These are phyloP conservation scores for Synergus japonicus DNA, from an alignment of 2,888 invertebrate species.

Conservation along the genomic window DNA sequence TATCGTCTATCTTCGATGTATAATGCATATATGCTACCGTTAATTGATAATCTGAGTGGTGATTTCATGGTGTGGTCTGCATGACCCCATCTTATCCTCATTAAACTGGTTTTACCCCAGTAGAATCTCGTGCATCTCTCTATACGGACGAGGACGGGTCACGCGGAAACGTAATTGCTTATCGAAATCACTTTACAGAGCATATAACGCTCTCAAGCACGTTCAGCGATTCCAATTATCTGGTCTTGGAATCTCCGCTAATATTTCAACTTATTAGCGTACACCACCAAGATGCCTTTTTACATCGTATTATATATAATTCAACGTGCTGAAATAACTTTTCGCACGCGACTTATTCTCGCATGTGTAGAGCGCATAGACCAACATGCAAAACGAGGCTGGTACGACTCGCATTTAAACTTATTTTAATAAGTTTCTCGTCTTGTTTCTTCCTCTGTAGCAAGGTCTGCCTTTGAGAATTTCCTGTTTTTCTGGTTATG, in stretches of 20 bases:
- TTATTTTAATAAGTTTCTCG: slow-evolving; percentile 15
- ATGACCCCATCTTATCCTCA: slow-evolving; percentile 23
- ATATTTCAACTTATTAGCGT: slow-evolving; percentile 36
- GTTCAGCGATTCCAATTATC: slow-evolving; percentile 34
- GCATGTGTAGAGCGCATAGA: slow-evolving; percentile 1
- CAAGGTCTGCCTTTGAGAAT: not conserved
- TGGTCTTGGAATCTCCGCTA: slow-evolving; percentile 20
- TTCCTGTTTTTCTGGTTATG: slow-evolving; percentile 1
- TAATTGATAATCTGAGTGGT: slow-evolving; percentile 31
- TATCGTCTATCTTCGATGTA: not conserved
- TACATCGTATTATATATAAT: not conserved
- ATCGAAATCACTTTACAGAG: slow-evolving; percentile 38
- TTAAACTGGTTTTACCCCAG: slow-evolving; percentile 27
- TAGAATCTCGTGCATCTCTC: slow-evolving; percentile 12
- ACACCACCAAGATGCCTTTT: slow-evolving; percentile 11
- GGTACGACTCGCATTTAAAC: not conserved
- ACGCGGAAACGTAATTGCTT: slow-evolving; percentile 40
- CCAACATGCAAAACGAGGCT: not conserved
- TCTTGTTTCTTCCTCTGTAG: not conserved
- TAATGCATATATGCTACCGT: slow-evolving; percentile 18
- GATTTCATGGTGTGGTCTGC: slow-evolving; percentile 14
- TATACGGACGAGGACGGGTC: slow-evolving; percentile 23
- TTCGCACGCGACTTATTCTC: slow-evolving; percentile 11
- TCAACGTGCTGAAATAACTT: slow-evolving; percentile 17
- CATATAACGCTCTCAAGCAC: slow-evolving; percentile 32